phyloP scores from a whole-genome alignment of 2,113 vertebrate genomes.

The Himantopus leucocephalus region DNA sequence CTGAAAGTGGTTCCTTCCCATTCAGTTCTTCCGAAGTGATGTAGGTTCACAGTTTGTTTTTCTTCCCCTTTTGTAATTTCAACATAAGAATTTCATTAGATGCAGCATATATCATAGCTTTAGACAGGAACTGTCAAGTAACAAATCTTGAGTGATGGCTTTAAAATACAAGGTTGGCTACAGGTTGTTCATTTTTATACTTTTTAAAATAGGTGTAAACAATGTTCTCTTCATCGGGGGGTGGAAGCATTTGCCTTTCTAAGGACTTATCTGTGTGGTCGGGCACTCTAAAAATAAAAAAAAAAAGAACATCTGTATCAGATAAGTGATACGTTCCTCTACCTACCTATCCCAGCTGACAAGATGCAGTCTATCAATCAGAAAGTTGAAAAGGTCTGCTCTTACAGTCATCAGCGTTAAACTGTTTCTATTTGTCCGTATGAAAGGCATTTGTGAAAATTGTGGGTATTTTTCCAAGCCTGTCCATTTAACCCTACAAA shows the following conservation, averaged over 20 bases:
- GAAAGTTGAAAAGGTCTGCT: neutral
- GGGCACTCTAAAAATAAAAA: constrained; percentile 76
- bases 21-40: constrained; percentile 46
- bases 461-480: neutral
- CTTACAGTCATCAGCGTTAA: neutral
- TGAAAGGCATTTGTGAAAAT: neutral
- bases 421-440: neutral
- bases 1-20: constrained; percentile 67
- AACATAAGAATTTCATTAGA: constrained; percentile 73
- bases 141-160: constrained; percentile 80
- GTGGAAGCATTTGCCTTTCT: constrained; percentile 81
- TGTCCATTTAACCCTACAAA: neutral
- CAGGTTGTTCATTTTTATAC: constrained; percentile 56
- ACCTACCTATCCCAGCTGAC: neutral
- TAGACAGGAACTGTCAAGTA: constrained; percentile 78
- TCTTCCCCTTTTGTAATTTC: constrained; percentile 53
- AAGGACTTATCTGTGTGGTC: constrained; percentile 74
- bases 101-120: constrained; percentile 82
- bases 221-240: constrained; percentile 78
- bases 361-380: neutral
- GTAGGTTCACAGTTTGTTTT: constrained; percentile 56
- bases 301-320: neutral
- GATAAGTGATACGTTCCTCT: neutral
- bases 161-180: constrained; percentile 77
- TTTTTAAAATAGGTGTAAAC: constrained; percentile 75